Conservation (phyloP, 2,797 vertebrate species). For the Arctocebus calabarensis region DNA sequence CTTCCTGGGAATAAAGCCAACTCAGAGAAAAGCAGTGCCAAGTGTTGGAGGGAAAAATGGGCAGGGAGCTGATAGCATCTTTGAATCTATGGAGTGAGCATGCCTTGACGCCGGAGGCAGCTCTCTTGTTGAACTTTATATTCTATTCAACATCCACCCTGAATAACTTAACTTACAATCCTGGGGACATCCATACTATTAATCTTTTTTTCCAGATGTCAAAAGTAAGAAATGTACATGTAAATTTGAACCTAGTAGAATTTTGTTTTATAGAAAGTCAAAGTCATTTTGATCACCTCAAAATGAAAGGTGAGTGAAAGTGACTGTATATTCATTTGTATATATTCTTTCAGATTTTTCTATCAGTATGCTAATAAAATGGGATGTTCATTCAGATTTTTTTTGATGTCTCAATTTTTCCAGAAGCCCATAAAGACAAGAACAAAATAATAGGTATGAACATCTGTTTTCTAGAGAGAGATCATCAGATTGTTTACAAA, state of each 20-base stretch:
- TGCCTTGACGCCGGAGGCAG: background rate
- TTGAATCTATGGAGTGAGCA: background rate
- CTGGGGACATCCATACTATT: background rate
- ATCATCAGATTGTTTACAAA: background rate
- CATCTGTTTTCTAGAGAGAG: background rate
- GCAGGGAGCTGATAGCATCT: background rate
- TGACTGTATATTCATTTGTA: background rate
- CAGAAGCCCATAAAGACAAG: background rate
- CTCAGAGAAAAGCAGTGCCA: slow-evolving; percentile 7
- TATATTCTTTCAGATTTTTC: slow-evolving; percentile 12
- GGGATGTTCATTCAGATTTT: background rate
- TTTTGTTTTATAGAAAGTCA: background rate
- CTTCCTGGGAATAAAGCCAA: background rate
- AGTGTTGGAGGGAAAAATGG: background rate
- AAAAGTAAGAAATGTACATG: slow-evolving; percentile 4
- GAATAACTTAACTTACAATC: background rate
- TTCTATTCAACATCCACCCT: background rate
- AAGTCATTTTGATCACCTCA: background rate
- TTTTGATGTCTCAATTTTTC: slow-evolving; percentile 27
- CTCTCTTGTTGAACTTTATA: background rate
- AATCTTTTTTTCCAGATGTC: background rate
- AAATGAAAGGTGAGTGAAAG: too few relatives aligned
- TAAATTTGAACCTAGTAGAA: slow-evolving; percentile 15
- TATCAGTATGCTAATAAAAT: background rate
- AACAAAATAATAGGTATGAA: background rate